Base-by-base conservation (phyloP, 2,113 vertebrate species). In the Noctilio leporinus region DNA sequence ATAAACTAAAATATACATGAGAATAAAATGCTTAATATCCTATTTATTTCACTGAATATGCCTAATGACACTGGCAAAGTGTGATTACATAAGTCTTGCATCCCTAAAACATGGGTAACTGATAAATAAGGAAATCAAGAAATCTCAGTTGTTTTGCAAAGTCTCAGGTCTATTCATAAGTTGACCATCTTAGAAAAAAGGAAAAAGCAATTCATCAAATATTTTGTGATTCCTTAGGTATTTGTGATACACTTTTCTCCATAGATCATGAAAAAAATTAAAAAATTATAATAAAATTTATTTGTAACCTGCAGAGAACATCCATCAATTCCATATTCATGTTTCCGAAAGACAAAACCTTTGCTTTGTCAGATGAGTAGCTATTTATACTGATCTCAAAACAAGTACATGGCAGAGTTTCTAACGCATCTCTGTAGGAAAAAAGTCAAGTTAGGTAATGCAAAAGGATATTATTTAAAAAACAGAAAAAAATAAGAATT, bases 1-100 rank as follows among this genome's bases (percentile, higher is more conserved):
- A 81, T 86, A 65, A 89, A 89, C 77, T 93, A 95, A 97, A 95
- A 67, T 93, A 57, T 84, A 20, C 45, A 72, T 40, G 75, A 26
- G n/a, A 84, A 82, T 81, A 80, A 94, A 62, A 95, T 47, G 1
- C 15, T 49, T 20, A 7, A 22, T 38, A 33, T 33, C 47, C 5
- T 93, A 8, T n/a, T 80, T 53, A 84, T 81, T 86, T 40, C 11
- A 40, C 1, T 33, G 19, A 40, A 86, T 84, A 38, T 55, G 40
- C n/a, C 30, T 88, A 57, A 59, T 43, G 24, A 73, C 5, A 51
- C 12, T 47, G n/a, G n/a, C n/a, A n/a, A n/a, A n/a, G n/a, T n/a
- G n/a, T n/a, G 19, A 43, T 35, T 51, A 64, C 14, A 15, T 28
- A 64, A 40, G 45, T 38, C 26, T 90, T 75, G 26, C 2, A 6